Conservation (phyloP, 2,113 vertebrate species). For the Heloderma charlesbogerti region DNA sequence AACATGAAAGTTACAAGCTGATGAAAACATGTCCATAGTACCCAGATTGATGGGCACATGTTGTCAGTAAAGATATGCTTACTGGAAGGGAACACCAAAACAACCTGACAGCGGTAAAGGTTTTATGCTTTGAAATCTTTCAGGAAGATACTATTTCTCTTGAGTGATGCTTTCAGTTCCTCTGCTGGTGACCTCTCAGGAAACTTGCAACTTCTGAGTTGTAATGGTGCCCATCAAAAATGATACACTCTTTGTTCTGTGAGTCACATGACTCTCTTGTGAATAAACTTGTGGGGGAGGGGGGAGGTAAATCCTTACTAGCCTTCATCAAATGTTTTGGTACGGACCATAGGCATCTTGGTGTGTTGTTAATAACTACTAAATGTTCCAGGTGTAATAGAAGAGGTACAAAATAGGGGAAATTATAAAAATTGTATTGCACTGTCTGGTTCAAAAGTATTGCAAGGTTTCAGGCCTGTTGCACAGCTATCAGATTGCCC, state of each 20-base stretch:
- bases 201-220: not conserved
- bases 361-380: not conserved
- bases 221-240: conserved; percentile 16
- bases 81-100: conserved; percentile 4
- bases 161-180: conserved; percentile 23
- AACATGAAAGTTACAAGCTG: conserved; percentile 10
- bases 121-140: conserved; percentile 40
- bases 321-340: not conserved
- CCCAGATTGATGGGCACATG: conserved; percentile 28
- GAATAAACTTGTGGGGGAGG: not conserved
- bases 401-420: not conserved
- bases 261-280: conserved; percentile 7
- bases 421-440: not conserved
- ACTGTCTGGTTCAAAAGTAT: not conserved
- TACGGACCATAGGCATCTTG: not conserved
- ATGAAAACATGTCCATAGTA: conserved; percentile 31
- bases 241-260: conserved; percentile 7
- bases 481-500: not conserved
- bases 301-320: not conserved
- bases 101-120: conserved; percentile 14
- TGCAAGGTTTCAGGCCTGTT: not conserved
- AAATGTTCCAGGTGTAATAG: not conserved
- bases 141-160: conserved; percentile 28
- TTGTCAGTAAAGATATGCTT: conserved; percentile 25
- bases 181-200: conserved; percentile 10